phyloP scores from a whole-genome alignment of 2,797 vertebrate species.

The Neosilurus hyrtlii region DNA sequence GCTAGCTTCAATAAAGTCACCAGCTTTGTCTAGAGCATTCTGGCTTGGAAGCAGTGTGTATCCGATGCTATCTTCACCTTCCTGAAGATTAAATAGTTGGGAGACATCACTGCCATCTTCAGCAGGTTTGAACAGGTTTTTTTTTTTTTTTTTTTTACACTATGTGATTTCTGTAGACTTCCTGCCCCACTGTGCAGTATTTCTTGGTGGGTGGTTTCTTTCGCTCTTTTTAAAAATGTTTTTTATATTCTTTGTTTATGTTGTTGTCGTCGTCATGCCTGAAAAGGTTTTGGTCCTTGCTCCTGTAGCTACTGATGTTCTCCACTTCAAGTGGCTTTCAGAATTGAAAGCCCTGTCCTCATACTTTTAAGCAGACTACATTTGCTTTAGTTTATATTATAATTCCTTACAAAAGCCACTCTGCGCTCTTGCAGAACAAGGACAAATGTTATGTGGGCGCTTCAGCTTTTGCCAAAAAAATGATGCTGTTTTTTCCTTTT shows the following conservation, averaged over 20 bases:
- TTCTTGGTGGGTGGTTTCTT: not conserved
- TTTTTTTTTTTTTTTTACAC: not conserved
- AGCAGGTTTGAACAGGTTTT: slow-evolving; percentile 44
- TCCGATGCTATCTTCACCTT: slow-evolving; percentile 31
- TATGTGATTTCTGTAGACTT: not conserved
- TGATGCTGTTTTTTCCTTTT: slow-evolving; percentile 53
- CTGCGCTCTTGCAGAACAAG: slow-evolving; percentile 51
- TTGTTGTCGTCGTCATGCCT: slow-evolving; percentile 12
- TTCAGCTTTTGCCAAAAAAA: slow-evolving; percentile 43
- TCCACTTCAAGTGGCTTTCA: not conserved
- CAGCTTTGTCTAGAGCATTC: not conserved
- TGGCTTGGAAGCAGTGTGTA: not conserved
- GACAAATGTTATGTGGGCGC: slow-evolving; percentile 43
- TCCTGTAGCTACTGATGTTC: no score
- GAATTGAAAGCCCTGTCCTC: not conserved
- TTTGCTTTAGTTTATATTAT: slow-evolving; percentile 47
- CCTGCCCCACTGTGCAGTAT: not conserved
- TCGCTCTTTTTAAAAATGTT: not conserved
- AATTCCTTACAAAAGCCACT: slow-evolving; percentile 42
- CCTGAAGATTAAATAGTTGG: slow-evolving; percentile 39
- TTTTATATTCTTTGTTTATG: not conserved
- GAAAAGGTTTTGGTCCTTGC: not conserved
- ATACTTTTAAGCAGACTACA: slow-evolving; percentile 26
- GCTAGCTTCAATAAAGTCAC: not conserved
- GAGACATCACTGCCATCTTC: slow-evolving; percentile 37